Evolutionary conservation across 2,888 invertebrate species (phyloP).

Genomic region (Drepanosiphum platanoidis): DNA sequence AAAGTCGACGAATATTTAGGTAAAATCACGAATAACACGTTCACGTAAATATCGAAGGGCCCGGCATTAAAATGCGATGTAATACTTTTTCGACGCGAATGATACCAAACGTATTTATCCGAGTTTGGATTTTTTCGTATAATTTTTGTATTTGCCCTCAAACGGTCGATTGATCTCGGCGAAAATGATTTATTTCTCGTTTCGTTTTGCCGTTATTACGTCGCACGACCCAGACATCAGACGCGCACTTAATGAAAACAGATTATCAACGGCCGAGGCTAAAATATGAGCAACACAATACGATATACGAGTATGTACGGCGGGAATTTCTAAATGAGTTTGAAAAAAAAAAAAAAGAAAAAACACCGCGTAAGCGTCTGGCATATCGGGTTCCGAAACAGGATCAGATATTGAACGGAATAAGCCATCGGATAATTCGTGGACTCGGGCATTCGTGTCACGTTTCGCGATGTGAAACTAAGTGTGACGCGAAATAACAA

Average conservation of each 20-base stretch:
- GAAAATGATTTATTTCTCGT: background rate
- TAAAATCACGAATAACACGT: no score
- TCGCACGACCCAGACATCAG: background rate
- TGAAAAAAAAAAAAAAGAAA: no score
- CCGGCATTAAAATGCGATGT: no score
- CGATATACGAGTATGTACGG: background rate
- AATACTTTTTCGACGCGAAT: no score
- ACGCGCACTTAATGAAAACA: background rate
- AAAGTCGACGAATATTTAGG: no score
- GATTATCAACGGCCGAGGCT: background rate
- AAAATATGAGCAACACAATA: background rate
- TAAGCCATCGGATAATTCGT: background rate
- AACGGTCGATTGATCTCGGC: no score
- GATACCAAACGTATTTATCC: no score
- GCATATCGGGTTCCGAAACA: background rate
- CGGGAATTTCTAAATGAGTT: background rate
- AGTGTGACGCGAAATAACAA: background rate
- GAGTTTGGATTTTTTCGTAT: no score
- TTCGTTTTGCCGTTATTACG: background rate
- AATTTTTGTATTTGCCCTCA: no score
- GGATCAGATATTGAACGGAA: conserved; percentile 25
- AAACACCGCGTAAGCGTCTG: background rate
- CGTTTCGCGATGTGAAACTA: conserved; percentile 19
- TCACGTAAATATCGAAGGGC: no score
- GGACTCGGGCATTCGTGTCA: background rate